Evolutionary conservation across 2,888 invertebrate genomes (phyloP).

Genomic region (Spilarctia lutea): DNA sequence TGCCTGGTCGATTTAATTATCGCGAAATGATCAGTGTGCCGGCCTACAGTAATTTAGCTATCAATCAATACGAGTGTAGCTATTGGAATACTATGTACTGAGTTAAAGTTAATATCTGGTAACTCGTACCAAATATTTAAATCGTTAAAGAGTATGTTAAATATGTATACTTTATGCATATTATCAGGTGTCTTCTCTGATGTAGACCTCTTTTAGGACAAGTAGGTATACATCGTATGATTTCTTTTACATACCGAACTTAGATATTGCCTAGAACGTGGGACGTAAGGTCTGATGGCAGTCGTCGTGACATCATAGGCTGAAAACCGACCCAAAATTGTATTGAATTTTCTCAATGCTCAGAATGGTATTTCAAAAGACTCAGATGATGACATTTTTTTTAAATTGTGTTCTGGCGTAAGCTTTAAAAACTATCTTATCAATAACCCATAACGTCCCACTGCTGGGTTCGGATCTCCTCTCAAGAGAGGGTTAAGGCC

Average conservation of each 20-base stretch:
- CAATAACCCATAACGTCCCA: too few relatives aligned
- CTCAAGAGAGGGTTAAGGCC: too few relatives aligned
- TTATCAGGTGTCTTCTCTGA: background rate
- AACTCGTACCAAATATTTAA: background rate
- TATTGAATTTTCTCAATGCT: too few relatives aligned
- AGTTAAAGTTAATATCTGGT: too few relatives aligned
- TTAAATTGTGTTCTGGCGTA: too few relatives aligned
- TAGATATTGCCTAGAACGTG: background rate
- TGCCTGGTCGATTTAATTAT: slow-evolving; percentile 86
- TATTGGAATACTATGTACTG: slow-evolving; percentile 61
- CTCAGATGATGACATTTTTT: too few relatives aligned
- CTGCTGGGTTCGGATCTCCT: too few relatives aligned
- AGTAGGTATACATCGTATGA: background rate
- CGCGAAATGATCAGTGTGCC: slow-evolving; percentile 83
- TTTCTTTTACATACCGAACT: background rate
- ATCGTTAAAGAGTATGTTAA: too few relatives aligned
- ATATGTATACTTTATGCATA: background rate
- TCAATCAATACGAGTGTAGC: slow-evolving; percentile 79
- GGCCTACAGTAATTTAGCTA: slow-evolving; percentile 85
- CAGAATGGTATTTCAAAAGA: too few relatives aligned
- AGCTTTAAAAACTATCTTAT: too few relatives aligned
- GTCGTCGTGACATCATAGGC: background rate
- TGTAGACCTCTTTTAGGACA: background rate
- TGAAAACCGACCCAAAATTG: background rate
- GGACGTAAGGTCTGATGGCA: background rate